Evolutionary conservation across 30 jellyfish, hydroid and myxozoan genomes (phyloP), one percentile per base, ranked within the genome.

Genomic region (Hydractinia echinata): DNA sequence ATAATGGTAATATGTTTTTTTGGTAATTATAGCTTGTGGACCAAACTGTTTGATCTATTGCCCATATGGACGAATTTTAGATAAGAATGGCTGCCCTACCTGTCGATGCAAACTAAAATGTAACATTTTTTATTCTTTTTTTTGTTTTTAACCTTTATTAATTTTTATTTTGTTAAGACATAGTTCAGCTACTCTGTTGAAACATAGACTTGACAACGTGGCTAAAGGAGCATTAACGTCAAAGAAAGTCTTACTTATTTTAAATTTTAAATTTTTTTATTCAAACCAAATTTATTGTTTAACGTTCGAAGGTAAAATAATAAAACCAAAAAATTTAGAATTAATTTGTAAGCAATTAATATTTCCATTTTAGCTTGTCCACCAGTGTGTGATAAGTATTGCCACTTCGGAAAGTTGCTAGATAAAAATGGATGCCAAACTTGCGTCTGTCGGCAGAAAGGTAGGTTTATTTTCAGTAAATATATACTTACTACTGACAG

Each of bases 31-130:
- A 53, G 76, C 50, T 21, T 72, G 81, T 19, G 61, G 61, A 8
- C 81, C 81, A 20, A 61, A 21, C 4, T 72, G 81, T 53, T n/a
- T 18, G 11, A 72, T 72, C 7, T 72, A 21, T 15, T 72, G 81
- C n/a, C 81, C 81, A 72, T 72, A 72, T 72, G 81, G 81, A 72
- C 48, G 52, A 21, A 61, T 72, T 16, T 53, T 72, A n/a, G 81
- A 72, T 53, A 18, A 18, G 52, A 72, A 72, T 7, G 81, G 81
- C 51, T 72, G 81, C 52, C 55, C 55, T 0, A 72, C 61, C 7
- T 72, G 81, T 72, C 8, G 81, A 50, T 72, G 81, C 1, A 72
- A 72, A 7, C 30, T 4, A 19, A 66, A 66, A 53, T 7, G 8
- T 7, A 19, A 19, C 8, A 8, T 66, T 13, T n/a, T n/a, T 66